Conservation (phyloP, 2,797 vertebrate genomes). For the Xenops minutus region DNA sequence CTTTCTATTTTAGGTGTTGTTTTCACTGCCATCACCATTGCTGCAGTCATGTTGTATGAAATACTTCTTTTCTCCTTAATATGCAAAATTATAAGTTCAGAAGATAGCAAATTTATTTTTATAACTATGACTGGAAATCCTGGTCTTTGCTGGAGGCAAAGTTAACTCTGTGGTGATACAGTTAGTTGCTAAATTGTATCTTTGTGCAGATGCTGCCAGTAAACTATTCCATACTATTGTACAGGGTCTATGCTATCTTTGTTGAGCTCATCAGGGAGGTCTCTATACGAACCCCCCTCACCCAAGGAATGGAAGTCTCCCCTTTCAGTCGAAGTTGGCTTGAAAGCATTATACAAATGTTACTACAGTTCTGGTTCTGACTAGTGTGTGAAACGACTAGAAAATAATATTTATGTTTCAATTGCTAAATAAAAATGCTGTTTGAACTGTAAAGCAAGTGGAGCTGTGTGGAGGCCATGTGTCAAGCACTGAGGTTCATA, state of each 20-base stretch:
- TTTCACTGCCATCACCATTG: background rate
- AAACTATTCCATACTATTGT: background rate
- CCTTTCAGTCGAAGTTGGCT: background rate
- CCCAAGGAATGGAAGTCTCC: background rate
- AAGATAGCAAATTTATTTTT: background rate
- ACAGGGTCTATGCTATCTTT: background rate
- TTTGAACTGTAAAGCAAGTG: background rate
- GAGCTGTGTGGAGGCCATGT: background rate
- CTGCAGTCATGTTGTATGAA: background rate
- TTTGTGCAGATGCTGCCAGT: background rate
- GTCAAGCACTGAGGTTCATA: fast-evolving
- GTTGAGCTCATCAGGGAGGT: background rate
- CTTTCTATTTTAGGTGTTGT: background rate
- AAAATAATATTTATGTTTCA: background rate
- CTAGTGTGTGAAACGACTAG: background rate
- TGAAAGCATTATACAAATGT: background rate
- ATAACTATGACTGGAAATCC: background rate
- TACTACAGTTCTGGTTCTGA: background rate
- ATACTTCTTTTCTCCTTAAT: background rate
- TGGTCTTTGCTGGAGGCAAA: background rate
- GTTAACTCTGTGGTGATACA: background rate
- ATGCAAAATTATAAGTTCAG: background rate
- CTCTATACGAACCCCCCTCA: background rate
- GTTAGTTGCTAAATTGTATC: background rate
- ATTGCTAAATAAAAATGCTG: background rate